Base-by-base conservation (phyloP, 1,140 invertebrate genomes). In the Doryteuthis pealeii region DNA sequence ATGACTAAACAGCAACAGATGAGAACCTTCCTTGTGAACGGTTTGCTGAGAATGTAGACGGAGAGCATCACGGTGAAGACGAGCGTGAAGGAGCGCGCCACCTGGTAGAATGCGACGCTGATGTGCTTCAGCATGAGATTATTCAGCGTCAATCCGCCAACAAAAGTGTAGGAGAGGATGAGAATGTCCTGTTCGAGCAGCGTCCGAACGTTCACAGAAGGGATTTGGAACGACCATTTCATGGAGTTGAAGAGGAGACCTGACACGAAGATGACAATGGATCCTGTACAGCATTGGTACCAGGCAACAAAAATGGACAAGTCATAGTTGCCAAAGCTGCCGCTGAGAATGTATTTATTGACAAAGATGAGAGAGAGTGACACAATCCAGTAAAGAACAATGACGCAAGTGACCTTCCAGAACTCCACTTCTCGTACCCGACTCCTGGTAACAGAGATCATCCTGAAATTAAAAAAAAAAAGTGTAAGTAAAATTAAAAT, bases 311-410 rank as follows among this genome's bases (percentile, higher is more conserved):
- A 87, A 15, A 88, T 77, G 1, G 85, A 83, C 26, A 88, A 67
- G 49, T 88, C 85, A 28, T 73, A 43, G 18, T 79, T 71, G 1
- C 74, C 74, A 49, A 74, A 79, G 66, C 65, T 35, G 6, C 81
- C 81, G 26, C 85, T 84, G 12, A 88, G 74, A 15, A 88, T 78
- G 35, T 82, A 79, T 65, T 88, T 88, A 79, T 87, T 88, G 30
- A 84, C 76, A 74, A 88, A 88, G 3, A 87, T 85, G 81, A 88
- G 82, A 0, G 87, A 83, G 32, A 88, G 87, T 15, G 87, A 86
- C 3, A 86, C 76, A 3, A 70, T 74, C 87, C 87, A 88, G 73
- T 88, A 87, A 32, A 79, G 68, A 18, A 75, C 12, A 3, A 88
- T 74, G 45, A 87, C 84, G 12, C 66, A 65, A 35, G 74, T 74